These are phyloP conservation scores for Auanema sp. DNA, from an alignment of 2,888 invertebrate species.

Conservation along the genomic window DNA sequence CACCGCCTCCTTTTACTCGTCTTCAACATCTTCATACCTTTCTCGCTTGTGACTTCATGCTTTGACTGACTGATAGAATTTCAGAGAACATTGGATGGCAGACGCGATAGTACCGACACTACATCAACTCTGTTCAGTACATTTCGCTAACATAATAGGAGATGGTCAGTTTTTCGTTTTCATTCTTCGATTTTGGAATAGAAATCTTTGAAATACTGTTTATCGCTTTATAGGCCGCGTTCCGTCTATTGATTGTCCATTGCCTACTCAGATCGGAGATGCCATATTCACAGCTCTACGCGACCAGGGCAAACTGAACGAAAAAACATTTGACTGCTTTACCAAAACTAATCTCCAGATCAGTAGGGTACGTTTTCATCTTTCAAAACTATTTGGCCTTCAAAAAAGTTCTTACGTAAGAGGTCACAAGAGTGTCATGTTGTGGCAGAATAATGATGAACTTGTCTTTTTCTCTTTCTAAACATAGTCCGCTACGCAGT, in stretches of 20 bases:
- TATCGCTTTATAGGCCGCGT: constrained; percentile 16
- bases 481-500: too few relatives aligned
- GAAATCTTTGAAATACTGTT: not conserved
- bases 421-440: too few relatives aligned
- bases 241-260: constrained; percentile 14
- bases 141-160: constrained; percentile 19
- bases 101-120: constrained; percentile 9
- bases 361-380: constrained; percentile 12
- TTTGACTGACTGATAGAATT: not conserved
- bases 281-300: constrained; percentile 14
- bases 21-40: too few relatives aligned
- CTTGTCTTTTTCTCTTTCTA: too few relatives aligned
- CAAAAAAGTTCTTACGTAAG: too few relatives aligned
- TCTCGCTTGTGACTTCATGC: too few relatives aligned
- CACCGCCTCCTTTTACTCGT: too few relatives aligned
- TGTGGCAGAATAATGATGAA: too few relatives aligned
- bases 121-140: constrained; percentile 17
- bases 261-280: constrained; percentile 18
- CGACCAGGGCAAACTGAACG: constrained; percentile 4
- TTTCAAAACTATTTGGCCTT: too few relatives aligned
- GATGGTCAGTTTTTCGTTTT: constrained; percentile 14
- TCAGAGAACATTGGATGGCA: constrained; percentile 9
- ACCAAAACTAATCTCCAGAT: constrained; percentile 10
- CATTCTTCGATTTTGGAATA: constrained; percentile 5
- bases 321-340: constrained; percentile 6